Conservation (phyloP, 2,797 vertebrate species). For the Pelobates cultripes region DNA sequence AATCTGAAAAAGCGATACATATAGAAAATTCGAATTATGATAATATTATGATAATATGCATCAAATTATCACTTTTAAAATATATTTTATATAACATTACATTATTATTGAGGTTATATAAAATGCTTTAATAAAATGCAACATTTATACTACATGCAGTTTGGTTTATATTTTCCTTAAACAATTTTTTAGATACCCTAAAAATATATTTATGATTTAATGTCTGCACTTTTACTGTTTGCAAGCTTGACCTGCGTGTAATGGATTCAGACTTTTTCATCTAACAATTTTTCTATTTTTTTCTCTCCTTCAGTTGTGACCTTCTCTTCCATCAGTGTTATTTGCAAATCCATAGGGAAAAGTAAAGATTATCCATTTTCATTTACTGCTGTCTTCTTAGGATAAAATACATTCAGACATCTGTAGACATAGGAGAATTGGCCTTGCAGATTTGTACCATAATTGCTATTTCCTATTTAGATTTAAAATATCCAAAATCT, state of each 20-base stretch:
- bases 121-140: no score
- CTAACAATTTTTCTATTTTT: slow-evolving; percentile 9
- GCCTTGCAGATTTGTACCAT: not conserved
- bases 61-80: not conserved
- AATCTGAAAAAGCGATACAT: no score
- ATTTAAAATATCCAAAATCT: slow-evolving; percentile 13
- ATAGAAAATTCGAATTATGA: not conserved
- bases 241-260: not conserved
- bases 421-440: slow-evolving; percentile 18
- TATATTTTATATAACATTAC: not conserved
- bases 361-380: slow-evolving; percentile 29
- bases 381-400: slow-evolving; percentile 3
- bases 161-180: not conserved
- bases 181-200: not conserved
- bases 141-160: no score
- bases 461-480: not conserved
- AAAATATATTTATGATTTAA: not conserved
- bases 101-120: not conserved
- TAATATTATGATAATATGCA: no score
- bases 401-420: slow-evolving; percentile 27
- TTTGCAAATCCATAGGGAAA: slow-evolving; percentile 30
- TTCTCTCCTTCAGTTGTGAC: slow-evolving; percentile 3
- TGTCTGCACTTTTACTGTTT: not conserved
- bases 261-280: slow-evolving; percentile 19
- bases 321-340: slow-evolving; percentile 21